phyloP scores from a whole-genome alignment of 1,140 invertebrate species.

The Drosophila nasuta region DNA sequence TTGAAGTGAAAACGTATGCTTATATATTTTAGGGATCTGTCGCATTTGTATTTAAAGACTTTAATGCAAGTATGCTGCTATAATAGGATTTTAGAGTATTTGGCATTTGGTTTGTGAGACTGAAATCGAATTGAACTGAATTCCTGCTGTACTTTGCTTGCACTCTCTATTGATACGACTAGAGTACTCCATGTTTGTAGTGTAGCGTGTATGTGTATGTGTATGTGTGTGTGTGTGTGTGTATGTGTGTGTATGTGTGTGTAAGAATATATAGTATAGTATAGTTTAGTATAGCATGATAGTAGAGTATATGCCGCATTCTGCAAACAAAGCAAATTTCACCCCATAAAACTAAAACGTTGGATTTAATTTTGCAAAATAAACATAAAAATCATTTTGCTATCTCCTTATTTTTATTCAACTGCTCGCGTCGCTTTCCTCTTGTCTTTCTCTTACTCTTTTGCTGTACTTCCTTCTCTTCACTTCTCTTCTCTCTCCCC shows the following conservation, averaged over 20 bases:
- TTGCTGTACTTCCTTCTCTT: slow-evolving; percentile 3
- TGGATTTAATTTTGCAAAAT: slow-evolving; percentile 83
- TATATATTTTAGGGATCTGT: no score
- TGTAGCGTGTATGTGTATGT: neutral
- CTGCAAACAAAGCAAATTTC: slow-evolving; percentile 79
- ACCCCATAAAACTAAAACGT: slow-evolving; percentile 80
- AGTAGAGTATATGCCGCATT: slow-evolving; percentile 42
- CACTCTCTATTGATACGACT: slow-evolving; percentile 5
- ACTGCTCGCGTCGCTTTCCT: neutral
- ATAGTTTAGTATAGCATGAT: neutral
- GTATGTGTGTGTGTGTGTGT: neutral
- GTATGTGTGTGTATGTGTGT: slow-evolving; percentile 4
- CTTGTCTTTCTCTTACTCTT: no score
- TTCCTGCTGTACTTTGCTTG: neutral
- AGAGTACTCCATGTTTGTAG: no score
- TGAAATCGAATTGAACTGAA: neutral
- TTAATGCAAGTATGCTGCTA: no score
- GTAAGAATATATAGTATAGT: neutral
- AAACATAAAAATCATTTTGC: slow-evolving; percentile 69
- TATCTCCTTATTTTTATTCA: slow-evolving; percentile 28
- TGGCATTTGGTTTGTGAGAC: neutral
- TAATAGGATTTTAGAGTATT: neutral
- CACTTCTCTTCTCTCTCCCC: neutral
- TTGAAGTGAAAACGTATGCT: no score
- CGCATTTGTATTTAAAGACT: no score